phyloP scores from a whole-genome alignment of 2,113 vertebrate species.

The Tyrannus savana region DNA sequence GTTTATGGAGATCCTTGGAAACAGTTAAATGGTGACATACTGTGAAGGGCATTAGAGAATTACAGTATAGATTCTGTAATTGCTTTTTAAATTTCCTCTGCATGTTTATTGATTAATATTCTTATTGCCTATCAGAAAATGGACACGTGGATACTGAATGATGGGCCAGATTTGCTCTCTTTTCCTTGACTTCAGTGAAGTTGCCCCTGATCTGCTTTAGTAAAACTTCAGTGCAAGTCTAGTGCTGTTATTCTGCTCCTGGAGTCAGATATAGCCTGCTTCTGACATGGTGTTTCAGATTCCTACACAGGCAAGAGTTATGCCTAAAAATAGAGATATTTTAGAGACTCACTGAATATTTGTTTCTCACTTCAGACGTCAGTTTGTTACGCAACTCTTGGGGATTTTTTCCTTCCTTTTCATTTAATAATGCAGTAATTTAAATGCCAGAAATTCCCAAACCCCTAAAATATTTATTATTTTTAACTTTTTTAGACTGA shows the following conservation, averaged over 20 bases:
- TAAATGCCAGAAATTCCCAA: background rate
- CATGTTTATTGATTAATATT: background rate
- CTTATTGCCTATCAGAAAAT: background rate
- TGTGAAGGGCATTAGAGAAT: background rate
- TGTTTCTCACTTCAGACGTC: background rate
- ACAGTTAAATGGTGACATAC: background rate
- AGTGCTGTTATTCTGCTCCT: background rate
- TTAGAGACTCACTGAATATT: background rate
- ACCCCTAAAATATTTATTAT: background rate
- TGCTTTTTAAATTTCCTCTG: background rate
- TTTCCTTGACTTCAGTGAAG: background rate
- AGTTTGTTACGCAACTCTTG: accelerated
- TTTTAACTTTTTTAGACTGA: background rate
- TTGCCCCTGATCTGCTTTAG: accelerated
- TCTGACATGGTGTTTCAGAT: background rate
- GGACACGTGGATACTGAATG: background rate
- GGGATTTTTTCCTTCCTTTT: background rate
- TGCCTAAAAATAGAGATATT: background rate
- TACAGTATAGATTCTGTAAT: background rate
- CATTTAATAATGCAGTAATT: background rate
- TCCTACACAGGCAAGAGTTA: background rate
- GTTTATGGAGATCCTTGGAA: background rate
- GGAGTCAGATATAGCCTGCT: background rate
- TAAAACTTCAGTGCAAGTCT: background rate
- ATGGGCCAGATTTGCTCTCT: background rate